Conservation (phyloP, 2,797 vertebrate species). For the Alexandromys oeconomus region DNA sequence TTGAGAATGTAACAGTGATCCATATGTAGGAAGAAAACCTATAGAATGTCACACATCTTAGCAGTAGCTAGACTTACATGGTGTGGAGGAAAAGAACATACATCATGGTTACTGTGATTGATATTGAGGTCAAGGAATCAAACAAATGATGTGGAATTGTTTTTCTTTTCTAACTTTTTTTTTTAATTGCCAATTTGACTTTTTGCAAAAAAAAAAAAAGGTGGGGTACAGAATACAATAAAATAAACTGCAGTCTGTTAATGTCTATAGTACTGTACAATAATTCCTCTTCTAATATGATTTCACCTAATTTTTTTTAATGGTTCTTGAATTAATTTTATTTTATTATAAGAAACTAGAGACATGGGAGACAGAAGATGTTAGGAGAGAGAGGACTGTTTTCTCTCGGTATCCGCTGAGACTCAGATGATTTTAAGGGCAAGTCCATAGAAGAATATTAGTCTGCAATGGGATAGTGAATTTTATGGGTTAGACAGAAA, state of each 20-base stretch:
- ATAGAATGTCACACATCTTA: not conserved
- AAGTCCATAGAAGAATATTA: too few species aligned
- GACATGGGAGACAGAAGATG: too few species aligned
- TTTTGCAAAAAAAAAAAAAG: not conserved
- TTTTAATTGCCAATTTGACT: slow-evolving; percentile 3
- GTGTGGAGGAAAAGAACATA: slow-evolving; percentile 1
- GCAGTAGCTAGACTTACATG: not conserved
- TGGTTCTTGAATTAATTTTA: too few species aligned
- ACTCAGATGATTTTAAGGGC: too few species aligned
- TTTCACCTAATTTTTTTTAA: slow-evolving; percentile 40
- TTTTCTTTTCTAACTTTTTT: slow-evolving; percentile 31
- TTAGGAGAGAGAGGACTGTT: too few species aligned
- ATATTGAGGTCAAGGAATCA: slow-evolving; percentile 13
- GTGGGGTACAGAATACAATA: not conserved
- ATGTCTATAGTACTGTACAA: not conserved
- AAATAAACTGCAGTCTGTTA: not conserved
- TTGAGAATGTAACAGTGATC: slow-evolving; percentile 28
- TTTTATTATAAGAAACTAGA: too few species aligned
- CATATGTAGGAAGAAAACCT: slow-evolving; percentile 8
- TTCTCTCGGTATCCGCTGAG: too few species aligned
- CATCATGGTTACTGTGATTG: not conserved
- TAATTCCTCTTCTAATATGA: slow-evolving; percentile 35
- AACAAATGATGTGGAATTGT: not conserved
- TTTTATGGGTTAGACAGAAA: too few species aligned
- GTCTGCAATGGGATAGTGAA: too few species aligned